phyloP scores from a whole-genome alignment of 2,888 invertebrate genomes.

The Trachelus stipa region DNA sequence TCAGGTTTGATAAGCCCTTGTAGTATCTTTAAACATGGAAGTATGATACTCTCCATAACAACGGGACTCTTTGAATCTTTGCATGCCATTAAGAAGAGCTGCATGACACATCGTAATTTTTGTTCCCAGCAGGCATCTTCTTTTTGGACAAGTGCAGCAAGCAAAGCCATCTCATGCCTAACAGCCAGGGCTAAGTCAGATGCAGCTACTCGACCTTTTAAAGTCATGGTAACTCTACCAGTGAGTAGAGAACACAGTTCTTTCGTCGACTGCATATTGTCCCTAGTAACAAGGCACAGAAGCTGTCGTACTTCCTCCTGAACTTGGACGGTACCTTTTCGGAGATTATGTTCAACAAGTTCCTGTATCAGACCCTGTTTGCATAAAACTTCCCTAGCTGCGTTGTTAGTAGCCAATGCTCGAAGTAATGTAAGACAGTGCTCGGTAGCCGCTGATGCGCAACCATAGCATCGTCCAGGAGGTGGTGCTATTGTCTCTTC shows the following conservation, averaged over 20 bases:
- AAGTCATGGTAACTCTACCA: conserved; percentile 84
- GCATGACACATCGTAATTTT: conserved; percentile 88
- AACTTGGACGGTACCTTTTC: conserved; percentile 84
- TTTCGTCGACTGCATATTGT: conserved; percentile 85
- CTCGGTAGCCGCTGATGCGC: conserved; percentile 90
- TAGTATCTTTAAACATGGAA: conserved; percentile 93
- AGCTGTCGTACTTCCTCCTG: conserved; percentile 91
- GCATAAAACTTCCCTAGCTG: conserved; percentile 81
- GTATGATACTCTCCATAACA: conserved; percentile 89
- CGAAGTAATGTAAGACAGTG: conserved; percentile 92
- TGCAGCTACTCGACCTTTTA: conserved; percentile 81
- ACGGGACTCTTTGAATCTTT: conserved; percentile 83
- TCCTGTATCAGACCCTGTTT: conserved; percentile 90
- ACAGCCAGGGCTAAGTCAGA: conserved; percentile 81
- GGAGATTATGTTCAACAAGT: conserved; percentile 88
- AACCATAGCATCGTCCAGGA: conserved; percentile 84
- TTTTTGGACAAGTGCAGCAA: conserved; percentile 89
- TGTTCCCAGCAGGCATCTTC: conserved; percentile 97
- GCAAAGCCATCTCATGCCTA: conserved; percentile 88
- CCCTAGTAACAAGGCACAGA: conserved; percentile 88
- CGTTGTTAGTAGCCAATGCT: conserved; percentile 85
- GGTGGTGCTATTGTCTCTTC: conserved; percentile 52
- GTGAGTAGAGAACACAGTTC: conserved; percentile 86
- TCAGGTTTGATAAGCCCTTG: conserved; percentile 82
- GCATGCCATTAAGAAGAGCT: conserved; percentile 85